Base-by-base conservation (phyloP, 2,113 vertebrate species). In the Brevimyrus niger region DNA sequence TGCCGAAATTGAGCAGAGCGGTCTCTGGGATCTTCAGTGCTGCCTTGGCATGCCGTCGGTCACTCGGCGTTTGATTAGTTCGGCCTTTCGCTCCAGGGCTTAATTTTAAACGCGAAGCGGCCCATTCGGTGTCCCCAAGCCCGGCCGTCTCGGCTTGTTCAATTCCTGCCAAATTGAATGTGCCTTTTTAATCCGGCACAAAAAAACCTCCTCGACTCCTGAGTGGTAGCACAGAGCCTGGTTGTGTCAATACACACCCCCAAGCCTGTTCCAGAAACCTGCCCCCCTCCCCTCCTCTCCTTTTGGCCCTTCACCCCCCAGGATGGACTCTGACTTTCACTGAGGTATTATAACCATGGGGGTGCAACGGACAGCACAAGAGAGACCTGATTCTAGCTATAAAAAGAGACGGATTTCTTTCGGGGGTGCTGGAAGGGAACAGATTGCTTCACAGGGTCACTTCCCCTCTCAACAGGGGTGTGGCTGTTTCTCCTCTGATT, bases 391-490 rank as follows among this genome's bases (percentile, higher is more conserved):
- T 47, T 46, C 27, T 89, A 27, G 90, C 86, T 82, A 55, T 91
- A 90, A 91, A 89, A 88, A 90, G 91, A n/a, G 91, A 93, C 92
- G 80, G 92, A 88, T 89, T 88, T 91, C 88, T 93, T 91, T 92
- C 91, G 92, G 89, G 80, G 48, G 44, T 9, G 90, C 85, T 93
- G 86, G 23, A 69, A 89, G 90, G 91, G 92, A 94, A 92, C 93
- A 93, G 92, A 94, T 94, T 94, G 91, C 55, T 82, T 51, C 48
- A 21, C 88, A 89, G 91, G 89, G 92, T 93, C 94, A 92, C 93
- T 93, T 92, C 91, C 92, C 89, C 92, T 94, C 83, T 76, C 44
- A 4, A 50, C 61, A 89, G 46, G 47, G 51, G 38, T 27, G 31
- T 83, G 11, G 38, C 82, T 47, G 1, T 84, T 42, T 84, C 82